Percentiles rank a stretch among this genome's conserved stretches.
phyloP scores from a whole-genome alignment of 2,888 invertebrate genomes.

The Diarsia mendica region DNA sequence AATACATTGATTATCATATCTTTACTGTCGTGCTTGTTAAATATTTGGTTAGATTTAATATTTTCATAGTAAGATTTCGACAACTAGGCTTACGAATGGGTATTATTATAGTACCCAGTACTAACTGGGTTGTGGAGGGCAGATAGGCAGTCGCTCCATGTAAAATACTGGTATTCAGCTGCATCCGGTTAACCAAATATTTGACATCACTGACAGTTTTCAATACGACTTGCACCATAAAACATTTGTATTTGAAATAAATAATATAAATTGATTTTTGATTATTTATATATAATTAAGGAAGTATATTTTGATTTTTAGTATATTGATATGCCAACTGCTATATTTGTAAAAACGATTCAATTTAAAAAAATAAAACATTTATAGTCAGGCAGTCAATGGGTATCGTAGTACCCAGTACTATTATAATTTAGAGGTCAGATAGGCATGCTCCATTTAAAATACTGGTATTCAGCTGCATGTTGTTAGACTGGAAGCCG shows the following conservation, averaged over 20 bases:
- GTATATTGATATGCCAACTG: constrained; percentile 40
- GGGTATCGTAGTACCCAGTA: not conserved
- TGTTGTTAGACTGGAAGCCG: not conserved
- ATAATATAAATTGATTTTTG: constrained; percentile 21
- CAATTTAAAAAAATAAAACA: not conserved
- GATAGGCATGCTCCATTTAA: not conserved
- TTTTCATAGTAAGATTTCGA: not conserved
- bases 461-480: not conserved
- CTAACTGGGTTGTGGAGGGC: no score
- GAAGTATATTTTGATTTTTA: constrained; percentile 27
- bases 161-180: no score
- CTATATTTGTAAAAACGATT: not conserved
- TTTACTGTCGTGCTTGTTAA: constrained; percentile 23
- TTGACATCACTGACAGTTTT: constrained; percentile 24
- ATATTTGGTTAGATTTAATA: not conserved
- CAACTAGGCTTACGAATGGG: no score
- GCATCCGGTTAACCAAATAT: constrained; percentile 12
- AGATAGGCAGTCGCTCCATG: no score
- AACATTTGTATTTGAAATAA: constrained; percentile 20
- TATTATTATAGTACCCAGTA: no score
- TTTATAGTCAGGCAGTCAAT: not conserved
- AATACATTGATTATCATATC: not conserved
- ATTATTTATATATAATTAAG: constrained; percentile 30
- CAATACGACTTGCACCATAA: constrained; percentile 7
- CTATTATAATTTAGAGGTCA: not conserved